Evolutionary conservation across 2,797 vertebrate species (phyloP), one percentile per base, ranked within the genome.

Genomic region (Poeciliopsis presidionis): DNA sequence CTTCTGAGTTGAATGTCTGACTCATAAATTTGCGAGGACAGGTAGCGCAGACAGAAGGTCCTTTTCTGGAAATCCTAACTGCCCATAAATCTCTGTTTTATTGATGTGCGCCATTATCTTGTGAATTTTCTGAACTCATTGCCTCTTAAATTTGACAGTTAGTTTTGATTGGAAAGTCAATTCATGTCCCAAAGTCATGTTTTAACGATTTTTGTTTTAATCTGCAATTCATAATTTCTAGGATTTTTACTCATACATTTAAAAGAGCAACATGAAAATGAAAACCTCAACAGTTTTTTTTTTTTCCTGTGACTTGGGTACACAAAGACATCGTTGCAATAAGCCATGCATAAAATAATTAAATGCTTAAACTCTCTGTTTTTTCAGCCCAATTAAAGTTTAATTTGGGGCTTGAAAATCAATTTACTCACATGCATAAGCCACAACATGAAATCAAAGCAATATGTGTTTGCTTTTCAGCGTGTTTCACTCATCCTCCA

Each of bases 141-240:
- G 72, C 65, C 46, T 83, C 39, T 87, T 76, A 57, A 49, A n/a
- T 84, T 90, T 87, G 87, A 85, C 71, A 73, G 74, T 2, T 2
- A 5, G 28, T 77, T 87, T 87, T 87, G 70, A 90, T 80, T 84
- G 76, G 43, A 36, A 85, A 88, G 70, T 91, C 85, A 84, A 91
- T 91, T 83, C 28, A 74, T 77, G 77, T 79, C 85, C 73, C 81
- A 22, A 82, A 84, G 78, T 84, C 75, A 69, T 8, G 71, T 78
- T 59, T 84, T 86, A 91, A 87, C 84, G 55, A 79, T 73, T 82
- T 85, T 80, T 74, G 86, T 89, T 82, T 69, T 82, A 73, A n/a
- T 69, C 47, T 67, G 75, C 36, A 63, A 49, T 51, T 73, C 73
- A 74, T 28, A 76, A 86, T 81, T 74, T 36, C 73, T 75, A 13